A percentile compares a stretch with the other conserved stretches of the same genome.
These are phyloP conservation scores for Hydrozoanthus tunicans DNA, from an alignment of 64 coral and sea anemone genomes.

Conservation along the genomic window DNA sequence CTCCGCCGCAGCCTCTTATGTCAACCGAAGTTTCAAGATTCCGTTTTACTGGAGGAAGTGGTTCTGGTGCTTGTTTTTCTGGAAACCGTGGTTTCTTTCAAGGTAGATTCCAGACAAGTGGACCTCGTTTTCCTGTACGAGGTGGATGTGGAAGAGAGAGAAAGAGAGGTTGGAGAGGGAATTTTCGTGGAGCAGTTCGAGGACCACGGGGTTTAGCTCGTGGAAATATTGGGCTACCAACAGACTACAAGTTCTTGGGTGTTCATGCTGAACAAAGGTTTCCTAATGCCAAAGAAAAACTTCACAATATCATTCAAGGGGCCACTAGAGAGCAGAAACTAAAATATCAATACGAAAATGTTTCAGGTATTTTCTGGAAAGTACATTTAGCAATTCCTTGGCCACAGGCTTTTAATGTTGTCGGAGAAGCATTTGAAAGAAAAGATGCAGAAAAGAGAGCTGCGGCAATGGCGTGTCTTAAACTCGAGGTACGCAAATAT, in stretches of 20 bases:
- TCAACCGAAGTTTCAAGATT: conserved; percentile 11
- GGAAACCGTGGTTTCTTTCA: not conserved
- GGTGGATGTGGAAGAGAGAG: not conserved
- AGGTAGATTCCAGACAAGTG: conserved; percentile 12
- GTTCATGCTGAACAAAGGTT: conserved; percentile 74
- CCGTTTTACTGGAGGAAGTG: not conserved
- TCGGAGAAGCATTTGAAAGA: conserved; percentile 71
- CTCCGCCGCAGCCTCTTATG: conserved; percentile 47
- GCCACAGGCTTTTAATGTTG: conserved; percentile 65
- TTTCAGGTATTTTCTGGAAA: conserved; percentile 56
- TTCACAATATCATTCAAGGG: conserved; percentile 85
- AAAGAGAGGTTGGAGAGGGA: too few species aligned
- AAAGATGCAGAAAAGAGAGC: conserved; percentile 82
- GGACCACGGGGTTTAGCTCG: conserved; percentile 6
- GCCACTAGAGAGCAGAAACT: conserved; percentile 69
- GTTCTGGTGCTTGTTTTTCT: not conserved
- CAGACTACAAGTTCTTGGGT: conserved; percentile 60
- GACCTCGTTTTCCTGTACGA: not conserved
- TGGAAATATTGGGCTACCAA: conserved; percentile 13
- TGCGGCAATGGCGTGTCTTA: conserved; percentile 79
- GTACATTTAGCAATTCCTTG: conserved; percentile 66
- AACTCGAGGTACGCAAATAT: conserved; percentile 68
- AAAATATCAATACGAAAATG: conserved; percentile 51
- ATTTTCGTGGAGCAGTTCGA: conserved; percentile 10
- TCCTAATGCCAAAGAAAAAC: conserved; percentile 80